Percentiles rank a stretch among this genome's conserved stretches.
Conservation (phyloP, 2,113 vertebrate species). For the Abramis brama region DNA sequence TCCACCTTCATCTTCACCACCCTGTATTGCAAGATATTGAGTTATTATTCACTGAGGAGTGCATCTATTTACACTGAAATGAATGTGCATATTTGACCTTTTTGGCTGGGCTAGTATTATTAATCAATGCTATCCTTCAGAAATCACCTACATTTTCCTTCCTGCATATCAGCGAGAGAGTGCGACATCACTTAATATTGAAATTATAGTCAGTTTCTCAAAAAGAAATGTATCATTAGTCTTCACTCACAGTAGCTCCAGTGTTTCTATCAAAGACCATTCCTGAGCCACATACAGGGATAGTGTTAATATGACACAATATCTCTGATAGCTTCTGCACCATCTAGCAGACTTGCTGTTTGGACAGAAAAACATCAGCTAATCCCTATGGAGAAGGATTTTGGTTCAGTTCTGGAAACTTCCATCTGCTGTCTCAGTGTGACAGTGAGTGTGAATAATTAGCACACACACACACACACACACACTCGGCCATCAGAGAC, state of each 20-base stretch:
- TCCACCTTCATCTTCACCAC: not conserved
- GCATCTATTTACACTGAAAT: not conserved
- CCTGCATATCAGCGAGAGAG: not conserved
- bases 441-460: conserved; percentile 37
- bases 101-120: not conserved
- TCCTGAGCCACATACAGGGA: conserved; percentile 7
- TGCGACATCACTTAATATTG: not conserved
- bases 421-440: conserved; percentile 21
- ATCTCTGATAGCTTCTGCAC: not conserved
- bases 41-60: not conserved
- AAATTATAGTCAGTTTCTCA: not conserved
- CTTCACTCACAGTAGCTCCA: not conserved
- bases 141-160: not conserved
- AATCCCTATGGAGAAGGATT: not conserved
- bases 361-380: conserved; percentile 8
- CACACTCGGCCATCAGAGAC: conserved; percentile 21
- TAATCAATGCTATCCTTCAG: not conserved
- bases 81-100: not conserved
- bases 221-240: not conserved
- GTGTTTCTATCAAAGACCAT: not conserved
- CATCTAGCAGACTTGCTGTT: not conserved
- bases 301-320: not conserved
- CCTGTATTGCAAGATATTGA: not conserved
- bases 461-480: conserved; percentile 14
- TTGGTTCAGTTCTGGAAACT: conserved; percentile 31